These are phyloP conservation scores for Phaethon lepturus DNA, from an alignment of 2,113 vertebrate genomes.

Conservation along the genomic window DNA sequence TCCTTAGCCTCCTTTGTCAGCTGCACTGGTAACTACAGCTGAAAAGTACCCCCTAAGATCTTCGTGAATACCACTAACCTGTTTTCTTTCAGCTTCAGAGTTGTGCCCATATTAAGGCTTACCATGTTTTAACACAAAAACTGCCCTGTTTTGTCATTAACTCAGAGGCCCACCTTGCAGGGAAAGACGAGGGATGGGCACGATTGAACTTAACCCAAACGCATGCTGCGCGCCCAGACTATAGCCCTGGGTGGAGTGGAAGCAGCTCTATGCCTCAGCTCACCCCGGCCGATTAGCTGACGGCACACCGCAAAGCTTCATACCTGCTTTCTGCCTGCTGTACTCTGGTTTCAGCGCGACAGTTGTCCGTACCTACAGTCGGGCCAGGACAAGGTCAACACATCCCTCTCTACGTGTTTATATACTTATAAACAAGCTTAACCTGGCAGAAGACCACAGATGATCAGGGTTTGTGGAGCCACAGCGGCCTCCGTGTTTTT, in stretches of 20 bases:
- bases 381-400: background rate
- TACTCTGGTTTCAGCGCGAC: rapidly evolving
- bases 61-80: background rate
- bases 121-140: background rate
- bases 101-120: rapidly evolving
- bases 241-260: background rate
- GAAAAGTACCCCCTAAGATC: background rate
- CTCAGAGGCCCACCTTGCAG: background rate
- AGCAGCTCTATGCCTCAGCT: background rate
- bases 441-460: background rate
- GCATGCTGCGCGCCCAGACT: rapidly evolving
- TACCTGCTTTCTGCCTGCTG: background rate
- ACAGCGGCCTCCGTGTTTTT: rapidly evolving
- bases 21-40: background rate
- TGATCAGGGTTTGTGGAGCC: background rate
- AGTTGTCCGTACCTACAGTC: rapidly evolving
- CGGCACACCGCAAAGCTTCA: background rate
- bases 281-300: rapidly evolving
- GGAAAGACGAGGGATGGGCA: background rate
- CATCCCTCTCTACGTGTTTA: background rate
- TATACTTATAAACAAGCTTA: background rate
- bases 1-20: background rate
- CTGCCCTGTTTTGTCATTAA: background rate
- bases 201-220: rapidly evolving
- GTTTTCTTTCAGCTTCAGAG: background rate